phyloP scores from a whole-genome alignment of 2,888 invertebrate species.

The Nemurella pictetii region DNA sequence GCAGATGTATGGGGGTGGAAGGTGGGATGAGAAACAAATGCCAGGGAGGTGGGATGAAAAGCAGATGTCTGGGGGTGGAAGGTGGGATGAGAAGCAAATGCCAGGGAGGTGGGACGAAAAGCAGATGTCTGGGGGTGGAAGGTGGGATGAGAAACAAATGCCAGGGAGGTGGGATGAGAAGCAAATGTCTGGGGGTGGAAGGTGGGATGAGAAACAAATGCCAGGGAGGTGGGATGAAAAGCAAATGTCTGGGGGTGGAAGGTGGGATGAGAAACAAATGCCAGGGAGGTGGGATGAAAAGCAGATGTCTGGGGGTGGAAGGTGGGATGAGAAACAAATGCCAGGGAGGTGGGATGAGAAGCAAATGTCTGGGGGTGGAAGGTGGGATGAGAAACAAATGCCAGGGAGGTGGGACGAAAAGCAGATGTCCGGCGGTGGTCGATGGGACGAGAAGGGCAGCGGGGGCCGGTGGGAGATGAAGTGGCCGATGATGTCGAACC shows the following conservation, averaged over 20 bases:
- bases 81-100: neutral
- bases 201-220: conserved; percentile 7
- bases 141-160: conserved; percentile 16
- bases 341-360: neutral
- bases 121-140: neutral
- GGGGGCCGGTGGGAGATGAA: conserved; percentile 25
- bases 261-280: conserved; percentile 3
- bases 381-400: conserved; percentile 5
- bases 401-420: conserved; percentile 19
- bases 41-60: neutral
- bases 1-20: neutral
- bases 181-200: conserved; percentile 27
- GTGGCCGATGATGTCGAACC: neutral
- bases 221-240: conserved; percentile 9
- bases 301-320: conserved; percentile 6
- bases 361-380: neutral
- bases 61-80: neutral
- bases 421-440: conserved; percentile 7
- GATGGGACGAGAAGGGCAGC: neutral
- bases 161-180: conserved; percentile 5
- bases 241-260: conserved; percentile 16
- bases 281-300: conserved; percentile 5
- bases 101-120: neutral
- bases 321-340: conserved; percentile 28
- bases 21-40: neutral